Conservation (phyloP, 2,797 vertebrate species). For the Chelonia mydas region DNA sequence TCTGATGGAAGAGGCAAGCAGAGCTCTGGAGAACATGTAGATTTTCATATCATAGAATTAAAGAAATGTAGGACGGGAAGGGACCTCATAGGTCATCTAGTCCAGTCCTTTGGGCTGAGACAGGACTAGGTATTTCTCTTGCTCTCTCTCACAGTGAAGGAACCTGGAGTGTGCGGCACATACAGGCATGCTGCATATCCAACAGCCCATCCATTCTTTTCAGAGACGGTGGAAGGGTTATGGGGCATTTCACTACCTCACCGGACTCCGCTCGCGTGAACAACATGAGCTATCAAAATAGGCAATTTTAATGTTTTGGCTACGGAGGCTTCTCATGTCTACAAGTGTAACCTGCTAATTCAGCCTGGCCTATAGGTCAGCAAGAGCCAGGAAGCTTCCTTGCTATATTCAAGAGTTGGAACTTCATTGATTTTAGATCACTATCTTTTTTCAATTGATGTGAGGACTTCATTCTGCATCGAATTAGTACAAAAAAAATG, state of each 20-base stretch:
- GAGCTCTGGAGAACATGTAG: background rate
- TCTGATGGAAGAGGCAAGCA: background rate
- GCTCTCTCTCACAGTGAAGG: background rate
- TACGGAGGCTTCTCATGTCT: background rate
- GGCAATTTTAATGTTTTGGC: background rate
- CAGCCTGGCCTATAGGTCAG: background rate
- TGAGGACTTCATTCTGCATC: background rate
- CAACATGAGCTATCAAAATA: background rate
- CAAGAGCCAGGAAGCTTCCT: no score
- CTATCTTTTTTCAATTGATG: background rate
- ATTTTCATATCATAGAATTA: no score
- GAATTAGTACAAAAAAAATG: background rate
- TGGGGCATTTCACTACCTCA: background rate
- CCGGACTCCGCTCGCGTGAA: background rate
- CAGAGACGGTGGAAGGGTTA: background rate
- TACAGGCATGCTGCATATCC: background rate
- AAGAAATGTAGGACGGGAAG: no score
- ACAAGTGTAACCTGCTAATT: background rate
- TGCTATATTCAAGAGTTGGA: no score
- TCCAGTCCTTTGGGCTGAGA: no score
- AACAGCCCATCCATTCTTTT: background rate
- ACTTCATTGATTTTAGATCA: background rate
- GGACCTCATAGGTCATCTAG: no score
- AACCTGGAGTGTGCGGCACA: background rate
- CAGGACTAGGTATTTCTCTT: background rate